phyloP scores from a whole-genome alignment of 2,888 invertebrate genomes.

The Callosobruchus maculatus region DNA sequence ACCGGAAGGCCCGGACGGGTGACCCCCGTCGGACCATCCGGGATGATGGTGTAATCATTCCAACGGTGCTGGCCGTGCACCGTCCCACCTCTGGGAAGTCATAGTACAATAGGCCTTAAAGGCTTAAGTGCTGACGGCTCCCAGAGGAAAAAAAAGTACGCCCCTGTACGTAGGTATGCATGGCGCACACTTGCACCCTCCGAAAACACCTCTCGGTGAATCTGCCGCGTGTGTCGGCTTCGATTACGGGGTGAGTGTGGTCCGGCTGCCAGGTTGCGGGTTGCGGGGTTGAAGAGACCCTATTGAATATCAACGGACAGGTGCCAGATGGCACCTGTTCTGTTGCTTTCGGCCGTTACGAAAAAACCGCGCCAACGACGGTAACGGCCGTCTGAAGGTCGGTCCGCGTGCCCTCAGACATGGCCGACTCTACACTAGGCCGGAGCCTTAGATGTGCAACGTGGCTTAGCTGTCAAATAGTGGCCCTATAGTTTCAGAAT shows the following conservation, averaged over 20 bases:
- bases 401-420: not conserved
- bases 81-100: no score
- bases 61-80: no score
- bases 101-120: no score
- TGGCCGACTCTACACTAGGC: no score
- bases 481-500: no score
- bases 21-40: no score
- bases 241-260: not conserved
- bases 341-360: not conserved
- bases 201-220: not conserved
- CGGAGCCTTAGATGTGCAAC: no score
- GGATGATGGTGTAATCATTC: no score
- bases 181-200: not conserved
- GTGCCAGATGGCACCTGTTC: not conserved
- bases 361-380: not conserved
- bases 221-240: not conserved
- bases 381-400: not conserved
- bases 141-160: not conserved
- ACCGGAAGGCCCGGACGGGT: no score
- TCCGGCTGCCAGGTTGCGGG: not conserved
- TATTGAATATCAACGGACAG: not conserved
- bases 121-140: no score
- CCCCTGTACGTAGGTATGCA: not conserved
- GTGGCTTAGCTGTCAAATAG: no score
- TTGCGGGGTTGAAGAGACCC: not conserved